A percentile compares a stretch with the other conserved stretches of the same genome.
These are phyloP conservation scores for Petrophora chlorosata DNA, from an alignment of 2,888 invertebrate genomes.

Conservation along the genomic window DNA sequence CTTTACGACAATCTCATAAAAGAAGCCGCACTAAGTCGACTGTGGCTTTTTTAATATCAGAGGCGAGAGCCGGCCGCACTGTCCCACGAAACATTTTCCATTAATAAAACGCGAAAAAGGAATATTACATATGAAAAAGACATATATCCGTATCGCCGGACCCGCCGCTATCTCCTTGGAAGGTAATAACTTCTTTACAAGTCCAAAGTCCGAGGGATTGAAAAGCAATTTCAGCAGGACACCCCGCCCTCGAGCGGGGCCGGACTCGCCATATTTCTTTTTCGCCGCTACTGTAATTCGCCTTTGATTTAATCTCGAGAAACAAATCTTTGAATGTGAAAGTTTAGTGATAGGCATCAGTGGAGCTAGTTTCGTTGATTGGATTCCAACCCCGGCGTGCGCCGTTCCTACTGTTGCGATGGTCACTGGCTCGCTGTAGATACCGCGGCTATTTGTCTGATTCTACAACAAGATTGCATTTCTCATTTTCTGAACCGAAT, in stretches of 20 bases:
- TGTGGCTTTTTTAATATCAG: constrained; percentile 77
- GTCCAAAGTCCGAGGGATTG: constrained; percentile 86
- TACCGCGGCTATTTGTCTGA: constrained; percentile 77
- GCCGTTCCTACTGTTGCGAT: constrained; percentile 46
- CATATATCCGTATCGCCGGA: constrained; percentile 83
- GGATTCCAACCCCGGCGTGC: constrained; percentile 68
- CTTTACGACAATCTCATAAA: constrained; percentile 76
- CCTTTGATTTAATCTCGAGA: constrained; percentile 84
- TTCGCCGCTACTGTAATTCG: constrained; percentile 83
- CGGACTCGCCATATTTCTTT: constrained; percentile 82
- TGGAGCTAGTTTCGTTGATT: constrained; percentile 80
- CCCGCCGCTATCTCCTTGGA: constrained; percentile 83
- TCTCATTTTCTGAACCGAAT: constrained; percentile 67
- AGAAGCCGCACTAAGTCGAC: constrained; percentile 71
- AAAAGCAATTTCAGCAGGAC: constrained; percentile 85
- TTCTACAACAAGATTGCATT: constrained; percentile 77
- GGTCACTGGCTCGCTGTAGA: constrained; percentile 56
- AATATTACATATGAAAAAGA: constrained; percentile 84
- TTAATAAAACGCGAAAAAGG: constrained; percentile 85
- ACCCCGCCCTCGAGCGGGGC: constrained; percentile 78
- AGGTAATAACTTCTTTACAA: constrained; percentile 86
- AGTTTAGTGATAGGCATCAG: constrained; percentile 82
- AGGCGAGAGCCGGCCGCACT: constrained; percentile 74
- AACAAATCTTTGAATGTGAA: constrained; percentile 84
- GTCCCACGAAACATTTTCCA: constrained; percentile 83